phyloP scores from a whole-genome alignment of 1,140 invertebrate species.

The Zaprionus taronus region DNA sequence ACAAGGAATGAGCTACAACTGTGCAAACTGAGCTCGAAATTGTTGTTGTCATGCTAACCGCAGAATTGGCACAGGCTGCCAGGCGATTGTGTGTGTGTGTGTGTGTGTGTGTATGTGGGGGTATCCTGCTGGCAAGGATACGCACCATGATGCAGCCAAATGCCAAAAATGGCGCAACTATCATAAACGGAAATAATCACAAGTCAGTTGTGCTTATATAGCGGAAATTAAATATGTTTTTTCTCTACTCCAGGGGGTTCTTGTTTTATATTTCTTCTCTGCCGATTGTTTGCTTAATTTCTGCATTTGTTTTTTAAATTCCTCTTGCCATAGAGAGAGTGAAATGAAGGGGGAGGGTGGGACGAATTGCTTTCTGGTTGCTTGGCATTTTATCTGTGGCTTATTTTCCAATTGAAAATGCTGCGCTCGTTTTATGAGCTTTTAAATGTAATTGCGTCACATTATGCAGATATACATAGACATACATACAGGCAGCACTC shows the following conservation, averaged over 20 bases:
- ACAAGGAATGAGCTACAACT: not conserved
- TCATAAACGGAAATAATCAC: slow-evolving; percentile 52
- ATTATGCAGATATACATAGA: slow-evolving; percentile 64
- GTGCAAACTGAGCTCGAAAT: not conserved
- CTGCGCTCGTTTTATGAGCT: slow-evolving; percentile 61
- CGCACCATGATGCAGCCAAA: slow-evolving; percentile 36
- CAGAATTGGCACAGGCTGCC: slow-evolving; percentile 37
- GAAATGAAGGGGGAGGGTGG: too few relatives aligned
- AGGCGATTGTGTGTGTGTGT: not conserved
- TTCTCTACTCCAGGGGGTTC: not conserved
- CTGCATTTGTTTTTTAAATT: slow-evolving; percentile 27
- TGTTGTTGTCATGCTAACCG: slow-evolving; percentile 23
- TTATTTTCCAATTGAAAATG: slow-evolving; percentile 56
- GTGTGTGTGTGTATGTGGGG: slow-evolving; percentile 1
- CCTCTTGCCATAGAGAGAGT: too few relatives aligned
- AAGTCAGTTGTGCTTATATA: slow-evolving; percentile 54
- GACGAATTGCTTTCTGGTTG: slow-evolving; percentile 29
- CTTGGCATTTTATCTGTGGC: slow-evolving; percentile 34
- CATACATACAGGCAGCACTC: slow-evolving; percentile 1
- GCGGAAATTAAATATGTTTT: slow-evolving; percentile 43
- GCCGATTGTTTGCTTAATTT: slow-evolving; percentile 29
- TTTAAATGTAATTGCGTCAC: slow-evolving; percentile 76
- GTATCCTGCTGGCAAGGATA: slow-evolving; percentile 30
- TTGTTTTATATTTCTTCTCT: not conserved
- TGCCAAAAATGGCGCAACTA: slow-evolving; percentile 23